Percentiles rank a stretch among this genome's conserved stretches.
Evolutionary conservation across 2,113 vertebrate genomes (phyloP).

Genomic region (Sylvicapra grimmia): DNA sequence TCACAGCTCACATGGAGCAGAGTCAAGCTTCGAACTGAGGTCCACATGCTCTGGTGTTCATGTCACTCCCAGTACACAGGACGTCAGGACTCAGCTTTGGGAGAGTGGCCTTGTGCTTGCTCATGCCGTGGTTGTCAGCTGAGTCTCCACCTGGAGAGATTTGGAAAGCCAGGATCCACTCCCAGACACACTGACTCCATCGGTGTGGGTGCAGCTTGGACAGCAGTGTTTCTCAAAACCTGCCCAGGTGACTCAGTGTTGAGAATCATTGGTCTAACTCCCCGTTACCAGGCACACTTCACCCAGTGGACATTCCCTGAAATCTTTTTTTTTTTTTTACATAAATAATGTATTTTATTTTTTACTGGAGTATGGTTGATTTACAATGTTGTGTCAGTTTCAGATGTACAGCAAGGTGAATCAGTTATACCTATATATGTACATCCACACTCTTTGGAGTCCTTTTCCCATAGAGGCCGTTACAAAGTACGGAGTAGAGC

Average conservation of each 20-base stretch:
- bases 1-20: not conserved
- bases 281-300: not conserved
- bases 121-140: not conserved
- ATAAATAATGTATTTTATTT: not conserved
- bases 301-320: not conserved
- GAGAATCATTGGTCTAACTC: not conserved
- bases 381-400: not conserved
- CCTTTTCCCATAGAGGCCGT: not conserved
- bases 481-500: not conserved
- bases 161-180: not conserved
- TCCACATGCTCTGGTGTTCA: not conserved
- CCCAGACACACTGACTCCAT: not conserved
- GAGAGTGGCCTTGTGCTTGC: not conserved
- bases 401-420: not conserved
- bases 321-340: not conserved
- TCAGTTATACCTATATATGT: not conserved
- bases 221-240: not conserved
- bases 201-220: not conserved
- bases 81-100: not conserved
- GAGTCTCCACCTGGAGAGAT: not conserved
- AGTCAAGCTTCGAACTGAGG: not conserved
- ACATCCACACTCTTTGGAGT: not conserved
- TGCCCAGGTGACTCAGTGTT: not conserved
- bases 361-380: not conserved
- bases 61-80: rapidly evolving